phyloP scores from a whole-genome alignment of 30 jellyfish, hydroid and myxozoan genomes.

The Turritopsis dohrnii region DNA sequence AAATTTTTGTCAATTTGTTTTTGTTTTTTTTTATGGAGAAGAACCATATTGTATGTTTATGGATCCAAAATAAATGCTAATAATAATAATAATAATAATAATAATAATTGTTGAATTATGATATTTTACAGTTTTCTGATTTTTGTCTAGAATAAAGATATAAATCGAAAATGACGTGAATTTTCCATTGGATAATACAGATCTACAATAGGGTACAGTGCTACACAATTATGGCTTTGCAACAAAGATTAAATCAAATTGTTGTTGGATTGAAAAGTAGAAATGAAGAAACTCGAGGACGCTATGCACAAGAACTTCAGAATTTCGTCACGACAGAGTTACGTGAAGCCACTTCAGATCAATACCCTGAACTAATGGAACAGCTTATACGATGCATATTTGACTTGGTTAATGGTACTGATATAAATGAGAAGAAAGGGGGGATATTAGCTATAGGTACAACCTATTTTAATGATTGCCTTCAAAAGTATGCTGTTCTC shows the following conservation, averaged over 20 bases:
- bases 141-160: too few relatives aligned
- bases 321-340: slow-evolving; percentile 89
- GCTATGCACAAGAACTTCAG: slow-evolving; percentile 65
- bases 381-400: slow-evolving; percentile 61
- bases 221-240: slow-evolving; percentile 37
- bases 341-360: slow-evolving; percentile 86
- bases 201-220: neutral
- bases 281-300: slow-evolving; percentile 62
- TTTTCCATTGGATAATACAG: neutral
- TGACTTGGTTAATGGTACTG: slow-evolving; percentile 72
- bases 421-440: slow-evolving; percentile 83
- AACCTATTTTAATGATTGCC: neutral
- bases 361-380: slow-evolving; percentile 69
- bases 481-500: too few relatives aligned
- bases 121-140: too few relatives aligned
- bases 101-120: too few relatives aligned
- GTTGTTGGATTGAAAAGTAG: slow-evolving; percentile 69
- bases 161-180: too few relatives aligned
- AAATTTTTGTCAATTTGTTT: too few relatives aligned
- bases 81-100: too few relatives aligned
- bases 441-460: slow-evolving; percentile 84
- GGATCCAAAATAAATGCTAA: too few relatives aligned
- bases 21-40: too few relatives aligned
- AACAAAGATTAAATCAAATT: slow-evolving; percentile 72
- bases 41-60: too few relatives aligned